These are phyloP conservation scores for Channa argus DNA, from an alignment of 2,113 vertebrate genomes.

Conservation along the genomic window DNA sequence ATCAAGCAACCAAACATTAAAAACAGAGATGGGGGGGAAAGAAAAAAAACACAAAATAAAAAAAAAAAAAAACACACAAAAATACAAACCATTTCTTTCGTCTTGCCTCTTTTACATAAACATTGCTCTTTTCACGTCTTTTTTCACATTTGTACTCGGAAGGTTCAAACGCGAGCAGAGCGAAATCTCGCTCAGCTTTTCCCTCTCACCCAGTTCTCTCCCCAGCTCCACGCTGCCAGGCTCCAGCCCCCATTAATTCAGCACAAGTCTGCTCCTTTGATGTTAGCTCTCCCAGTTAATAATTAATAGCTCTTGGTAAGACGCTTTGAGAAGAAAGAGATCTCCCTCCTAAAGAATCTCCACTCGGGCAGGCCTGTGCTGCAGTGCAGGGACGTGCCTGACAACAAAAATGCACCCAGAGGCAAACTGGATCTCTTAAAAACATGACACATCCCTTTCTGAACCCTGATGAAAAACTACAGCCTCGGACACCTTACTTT, in stretches of 20 bases:
- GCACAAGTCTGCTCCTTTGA: slow-evolving; percentile 81
- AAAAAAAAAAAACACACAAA: too few relatives aligned
- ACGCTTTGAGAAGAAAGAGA: slow-evolving; percentile 78
- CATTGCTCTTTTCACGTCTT: slow-evolving; percentile 30
- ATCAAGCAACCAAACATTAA: slow-evolving; percentile 29
- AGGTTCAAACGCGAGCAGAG: slow-evolving; percentile 62
- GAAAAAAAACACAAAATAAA: too few relatives aligned
- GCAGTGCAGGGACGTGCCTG: slow-evolving; percentile 82
- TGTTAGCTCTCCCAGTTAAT: slow-evolving; percentile 82
- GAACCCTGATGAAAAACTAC: background rate
- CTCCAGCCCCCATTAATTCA: slow-evolving; percentile 73
- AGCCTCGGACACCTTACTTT: slow-evolving; percentile 33
- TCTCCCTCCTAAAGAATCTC: slow-evolving; percentile 77
- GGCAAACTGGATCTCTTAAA: slow-evolving; percentile 69
- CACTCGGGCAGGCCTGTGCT: slow-evolving; percentile 69
- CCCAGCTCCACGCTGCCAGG: slow-evolving; percentile 58
- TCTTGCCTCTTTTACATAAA: slow-evolving; percentile 50
- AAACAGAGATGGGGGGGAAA: background rate
- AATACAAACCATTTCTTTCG: background rate
- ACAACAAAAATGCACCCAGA: slow-evolving; percentile 78
- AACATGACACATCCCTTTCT: slow-evolving; percentile 55
- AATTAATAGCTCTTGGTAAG: slow-evolving; percentile 81
- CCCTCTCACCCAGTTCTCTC: slow-evolving; percentile 71
- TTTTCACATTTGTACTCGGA: slow-evolving; percentile 27
- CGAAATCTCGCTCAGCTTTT: slow-evolving; percentile 58